Evolutionary conservation across 1,140 invertebrate species (phyloP).

Genomic region (Heterodera carotae): DNA sequence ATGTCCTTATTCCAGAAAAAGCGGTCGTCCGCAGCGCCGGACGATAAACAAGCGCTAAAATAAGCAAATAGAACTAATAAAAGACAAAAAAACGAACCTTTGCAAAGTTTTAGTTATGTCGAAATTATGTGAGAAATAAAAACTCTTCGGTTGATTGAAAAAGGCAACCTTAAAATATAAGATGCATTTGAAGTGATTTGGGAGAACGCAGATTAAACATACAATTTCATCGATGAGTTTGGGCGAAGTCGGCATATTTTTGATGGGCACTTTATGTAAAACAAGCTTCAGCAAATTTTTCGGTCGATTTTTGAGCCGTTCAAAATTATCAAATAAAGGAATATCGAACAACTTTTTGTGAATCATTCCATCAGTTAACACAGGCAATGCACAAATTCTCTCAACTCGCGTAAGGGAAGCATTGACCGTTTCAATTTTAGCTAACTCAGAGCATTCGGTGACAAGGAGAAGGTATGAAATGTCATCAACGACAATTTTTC

Average conservation of each 20-base stretch:
- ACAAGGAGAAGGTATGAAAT: constrained; percentile 45
- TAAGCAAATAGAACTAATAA: constrained; percentile 19
- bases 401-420: constrained; percentile 41
- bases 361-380: constrained; percentile 37
- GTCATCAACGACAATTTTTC: constrained; percentile 24
- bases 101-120: constrained; percentile 57
- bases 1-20: constrained; percentile 54
- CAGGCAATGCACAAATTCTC: constrained; percentile 47
- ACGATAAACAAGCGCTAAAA: constrained; percentile 36
- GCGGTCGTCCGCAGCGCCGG: constrained; percentile 24
- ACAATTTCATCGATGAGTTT: constrained; percentile 55
- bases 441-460: constrained; percentile 29
- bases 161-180: constrained; percentile 21
- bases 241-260: constrained; percentile 22
- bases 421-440: constrained; percentile 10
- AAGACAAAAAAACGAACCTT: constrained; percentile 35
- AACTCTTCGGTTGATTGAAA: constrained; percentile 59
- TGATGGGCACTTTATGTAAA: constrained; percentile 33
- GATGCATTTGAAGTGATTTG: neutral
- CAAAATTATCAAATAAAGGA: constrained; percentile 32
- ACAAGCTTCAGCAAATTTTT: constrained; percentile 54
- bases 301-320: constrained; percentile 53
- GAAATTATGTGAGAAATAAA: constrained; percentile 49
- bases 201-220: constrained; percentile 19
- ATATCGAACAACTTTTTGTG: constrained; percentile 34